Base-by-base conservation (phyloP, 2,888 invertebrate species). In the Ptilodon capucinus region DNA sequence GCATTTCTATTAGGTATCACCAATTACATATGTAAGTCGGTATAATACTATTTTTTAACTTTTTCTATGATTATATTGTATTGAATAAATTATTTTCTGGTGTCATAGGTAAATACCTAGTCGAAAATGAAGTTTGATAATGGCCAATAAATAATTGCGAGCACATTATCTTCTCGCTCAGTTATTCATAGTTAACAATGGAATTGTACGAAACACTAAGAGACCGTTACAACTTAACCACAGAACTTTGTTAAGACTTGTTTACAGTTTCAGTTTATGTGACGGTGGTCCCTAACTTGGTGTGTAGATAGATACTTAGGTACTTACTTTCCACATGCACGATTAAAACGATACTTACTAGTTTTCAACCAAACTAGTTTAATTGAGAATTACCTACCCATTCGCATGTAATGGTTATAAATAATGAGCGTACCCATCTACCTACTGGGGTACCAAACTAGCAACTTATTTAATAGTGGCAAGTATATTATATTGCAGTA, bases 181-280 rank as follows among this genome's bases (percentile, higher is more conserved):
- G 68, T 70, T 74, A 79, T 75, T 77, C 75, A 77, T 72, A 71
- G 76, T 68, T 68, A 75, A 66, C 63, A 64, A 65, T 19, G 77
- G 79, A 79, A 77, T 68, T 66, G 75, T 71, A 74, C 68, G 74
- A 73, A 77, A 77, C 79, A 77, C 75, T 75, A 74, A 77, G 74
- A 77, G 76, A 74, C 76, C 71, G 74, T 79, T n/a, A 68, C 74
- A 84, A 83, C 79, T 82, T 80, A 79, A 80, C 85, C 85, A 71
- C 84, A 78, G 74, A 86, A 86, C 81, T 85, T 86, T 84, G 82
- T 82, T 84, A 80, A 80, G 82, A 82, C 81, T 86, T 84, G 84
- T 84, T 84, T 84, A 84, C 81, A 76, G 77, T 81, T 81, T 67
- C 78, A 80, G 79, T 84, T 84, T 85, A 84, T 80, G 83, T 79